phyloP scores from a whole-genome alignment of 2,113 vertebrate species.

The Odontophorus gujanensis region DNA sequence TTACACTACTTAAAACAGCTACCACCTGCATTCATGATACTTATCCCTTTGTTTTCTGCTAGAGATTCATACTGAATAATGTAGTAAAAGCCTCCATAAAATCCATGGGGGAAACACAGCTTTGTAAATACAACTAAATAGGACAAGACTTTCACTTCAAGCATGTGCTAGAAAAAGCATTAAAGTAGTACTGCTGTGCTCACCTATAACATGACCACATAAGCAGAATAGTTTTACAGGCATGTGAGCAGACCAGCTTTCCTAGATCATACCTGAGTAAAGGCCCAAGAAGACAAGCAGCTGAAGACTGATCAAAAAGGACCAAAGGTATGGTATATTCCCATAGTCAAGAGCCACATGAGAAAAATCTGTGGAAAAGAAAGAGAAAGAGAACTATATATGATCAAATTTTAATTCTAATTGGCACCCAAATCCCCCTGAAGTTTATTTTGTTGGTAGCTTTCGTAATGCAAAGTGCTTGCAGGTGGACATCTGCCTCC shows the following conservation, averaged over 20 bases:
- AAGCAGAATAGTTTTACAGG: background rate
- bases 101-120: background rate
- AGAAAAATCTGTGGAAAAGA: background rate
- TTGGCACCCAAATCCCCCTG: background rate
- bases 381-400: rapidly evolving
- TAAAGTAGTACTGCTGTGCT: background rate
- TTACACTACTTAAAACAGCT: background rate
- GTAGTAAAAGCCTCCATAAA: rapidly evolving
- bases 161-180: background rate
- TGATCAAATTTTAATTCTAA: background rate
- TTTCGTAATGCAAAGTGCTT: background rate
- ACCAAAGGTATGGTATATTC: rapidly evolving
- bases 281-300: background rate
- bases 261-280: background rate
- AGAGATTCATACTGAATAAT: background rate
- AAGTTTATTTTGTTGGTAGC: background rate
- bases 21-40: background rate
- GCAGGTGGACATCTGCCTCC: background rate
- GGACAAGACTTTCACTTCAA: background rate
- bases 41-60: background rate
- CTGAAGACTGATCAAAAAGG: background rate
- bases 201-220: background rate
- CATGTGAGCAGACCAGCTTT: background rate
- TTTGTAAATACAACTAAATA: background rate
- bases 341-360: background rate